phyloP scores from a whole-genome alignment of 2,888 invertebrate genomes.

The Tortrix viridana region DNA sequence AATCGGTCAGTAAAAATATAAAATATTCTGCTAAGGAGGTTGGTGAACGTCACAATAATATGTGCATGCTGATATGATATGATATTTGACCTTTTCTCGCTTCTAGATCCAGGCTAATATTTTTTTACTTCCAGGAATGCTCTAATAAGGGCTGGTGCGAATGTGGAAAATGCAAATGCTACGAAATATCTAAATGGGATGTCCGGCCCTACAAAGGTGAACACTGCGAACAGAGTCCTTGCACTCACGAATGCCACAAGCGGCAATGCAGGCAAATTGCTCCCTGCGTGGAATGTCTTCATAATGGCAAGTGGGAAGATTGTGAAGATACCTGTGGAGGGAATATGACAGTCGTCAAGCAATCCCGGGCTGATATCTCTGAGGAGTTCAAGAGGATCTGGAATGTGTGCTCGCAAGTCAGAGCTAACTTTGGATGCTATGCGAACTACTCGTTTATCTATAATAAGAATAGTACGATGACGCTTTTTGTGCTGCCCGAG shows the following conservation, averaged over 20 bases:
- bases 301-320: background rate
- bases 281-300: conserved; percentile 20
- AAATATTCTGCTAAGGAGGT: no score
- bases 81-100: no score
- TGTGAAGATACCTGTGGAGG: conserved; percentile 14
- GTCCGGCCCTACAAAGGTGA: conserved; percentile 1
- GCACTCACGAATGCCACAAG: conserved; percentile 10
- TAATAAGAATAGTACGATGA: conserved; percentile 12
- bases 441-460: conserved; percentile 23
- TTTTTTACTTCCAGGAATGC: conserved; percentile 19
- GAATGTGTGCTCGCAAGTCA: conserved; percentile 9
- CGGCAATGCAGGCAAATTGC: conserved; percentile 21
- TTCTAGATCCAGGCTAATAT: background rate
- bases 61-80: no score
- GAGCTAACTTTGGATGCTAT: conserved; percentile 24
- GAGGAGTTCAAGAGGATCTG: background rate
- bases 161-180: conserved; percentile 22
- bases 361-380: background rate
- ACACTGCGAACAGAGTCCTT: background rate
- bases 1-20: no score
- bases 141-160: conserved; percentile 16
- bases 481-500: conserved; percentile 7
- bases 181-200: conserved; percentile 13
- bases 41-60: no score
- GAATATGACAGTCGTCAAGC: conserved; percentile 5